Base-by-base conservation (phyloP, 2,113 vertebrate genomes). In the Hydropotes inermis region DNA sequence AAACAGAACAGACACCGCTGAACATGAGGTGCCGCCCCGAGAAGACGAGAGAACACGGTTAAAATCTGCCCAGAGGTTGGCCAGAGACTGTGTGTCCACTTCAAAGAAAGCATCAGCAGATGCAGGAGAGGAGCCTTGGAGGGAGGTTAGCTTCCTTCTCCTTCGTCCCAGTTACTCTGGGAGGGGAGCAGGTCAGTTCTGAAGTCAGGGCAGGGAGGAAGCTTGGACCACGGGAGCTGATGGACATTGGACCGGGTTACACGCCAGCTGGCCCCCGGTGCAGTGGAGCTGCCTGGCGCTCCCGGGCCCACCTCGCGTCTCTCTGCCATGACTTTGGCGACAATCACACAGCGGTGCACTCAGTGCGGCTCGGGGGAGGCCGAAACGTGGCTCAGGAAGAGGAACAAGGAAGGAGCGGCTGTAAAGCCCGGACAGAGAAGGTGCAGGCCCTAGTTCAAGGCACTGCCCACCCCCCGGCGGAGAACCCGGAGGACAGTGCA, bases 241-340 rank as follows among this genome's bases (percentile, higher is more conserved):
- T 0, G 16, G 47, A 11, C 25, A 9, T 11, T 8, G 7, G 60
- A 64, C 47, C 36, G 11, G 11, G 25, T 89, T 60, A n/a, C 10
- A 33, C 1, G 8, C 55, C 92, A 15, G 43, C 58, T 33, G 7
- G 0, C 9, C 79, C 47, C 47, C 7, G 39, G 21, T 5, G 84
- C 47, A 19, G 28, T 0, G 7, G 76, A 36, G 12, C 47, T 0
- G 50, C 14, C 15, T 9, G 28, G 36, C 17, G 1, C 0, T 12
- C 13, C 1, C 7, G 1, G 30, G 3, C 14, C 54, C 30, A 17
- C 14, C 16, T 0, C 1, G 1, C 3, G 14, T 9, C 33, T 43
- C 89, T 78, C 47, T 47, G 58, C 55, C 23, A 3, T 47, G 89
- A 50, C 84, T 43, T 30, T 15, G 36, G 39, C 1, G 2, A 57